phyloP scores from a whole-genome alignment of 2,113 vertebrate genomes.

The Ictidomys tridecemlineatus region DNA sequence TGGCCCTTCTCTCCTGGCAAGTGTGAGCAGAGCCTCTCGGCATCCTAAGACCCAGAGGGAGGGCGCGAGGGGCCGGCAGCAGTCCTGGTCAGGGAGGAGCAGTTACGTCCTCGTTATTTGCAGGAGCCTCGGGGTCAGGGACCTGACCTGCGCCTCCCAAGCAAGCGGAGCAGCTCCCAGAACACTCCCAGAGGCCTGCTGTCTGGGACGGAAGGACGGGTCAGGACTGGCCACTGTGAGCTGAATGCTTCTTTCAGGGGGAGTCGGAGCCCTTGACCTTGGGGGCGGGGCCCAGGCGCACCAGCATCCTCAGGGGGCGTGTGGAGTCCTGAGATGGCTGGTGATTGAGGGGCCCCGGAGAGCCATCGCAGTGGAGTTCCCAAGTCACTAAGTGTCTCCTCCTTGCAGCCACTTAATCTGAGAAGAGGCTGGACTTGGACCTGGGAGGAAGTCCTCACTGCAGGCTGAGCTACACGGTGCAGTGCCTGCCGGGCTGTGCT shows the following conservation, averaged over 20 bases:
- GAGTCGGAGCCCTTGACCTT: neutral
- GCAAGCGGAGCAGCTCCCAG: neutral
- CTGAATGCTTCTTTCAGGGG: fast-evolving
- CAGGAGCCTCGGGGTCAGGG: neutral
- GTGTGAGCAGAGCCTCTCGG: fast-evolving
- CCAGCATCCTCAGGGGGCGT: fast-evolving
- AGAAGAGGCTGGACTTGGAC: neutral
- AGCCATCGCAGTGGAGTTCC: fast-evolving
- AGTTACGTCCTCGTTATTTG: fast-evolving
- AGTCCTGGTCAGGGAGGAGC: fast-evolving
- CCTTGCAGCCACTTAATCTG: neutral
- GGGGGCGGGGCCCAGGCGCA: fast-evolving
- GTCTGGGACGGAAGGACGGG: fast-evolving
- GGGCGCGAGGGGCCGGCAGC: fast-evolving
- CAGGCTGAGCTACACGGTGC: fast-evolving
- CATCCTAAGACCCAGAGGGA: fast-evolving
- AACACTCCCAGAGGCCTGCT: fast-evolving
- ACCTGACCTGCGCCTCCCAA: fast-evolving
- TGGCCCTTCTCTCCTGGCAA: neutral
- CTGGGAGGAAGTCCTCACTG: fast-evolving
- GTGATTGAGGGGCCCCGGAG: fast-evolving
- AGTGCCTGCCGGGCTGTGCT: fast-evolving
- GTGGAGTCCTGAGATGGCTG: fast-evolving
- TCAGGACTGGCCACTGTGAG: neutral
- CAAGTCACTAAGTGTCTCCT: neutral